Conservation (phyloP, 1,140 invertebrate genomes). For the Globodera ellingtonae region DNA sequence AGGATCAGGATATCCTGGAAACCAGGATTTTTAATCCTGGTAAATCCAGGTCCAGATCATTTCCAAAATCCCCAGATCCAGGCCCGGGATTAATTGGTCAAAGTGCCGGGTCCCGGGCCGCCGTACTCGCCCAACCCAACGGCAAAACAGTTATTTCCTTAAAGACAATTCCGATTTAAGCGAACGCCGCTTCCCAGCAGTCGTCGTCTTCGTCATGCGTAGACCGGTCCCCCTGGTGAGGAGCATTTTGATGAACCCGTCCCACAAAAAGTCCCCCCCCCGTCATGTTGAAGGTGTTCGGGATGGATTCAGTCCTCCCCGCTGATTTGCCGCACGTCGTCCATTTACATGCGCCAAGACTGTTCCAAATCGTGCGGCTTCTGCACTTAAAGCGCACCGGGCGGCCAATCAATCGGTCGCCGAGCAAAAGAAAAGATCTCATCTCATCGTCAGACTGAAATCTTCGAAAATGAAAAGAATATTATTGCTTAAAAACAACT, state of each 20-base stretch:
- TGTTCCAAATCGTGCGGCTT: slow-evolving; percentile 51
- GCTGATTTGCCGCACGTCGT: slow-evolving; percentile 48
- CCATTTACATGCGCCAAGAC: slow-evolving; percentile 60
- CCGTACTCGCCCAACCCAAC: too few relatives aligned
- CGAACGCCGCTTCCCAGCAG: slow-evolving; percentile 10
- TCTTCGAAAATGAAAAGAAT: not conserved
- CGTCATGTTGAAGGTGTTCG: slow-evolving; percentile 13
- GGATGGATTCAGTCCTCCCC: slow-evolving; percentile 52
- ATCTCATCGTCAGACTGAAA: slow-evolving; percentile 2
- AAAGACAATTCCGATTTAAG: not conserved
- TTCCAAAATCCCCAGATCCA: too few relatives aligned
- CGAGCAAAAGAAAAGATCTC: not conserved
- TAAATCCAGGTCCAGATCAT: too few relatives aligned
- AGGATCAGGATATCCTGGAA: too few relatives aligned
- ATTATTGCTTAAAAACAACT: not conserved
- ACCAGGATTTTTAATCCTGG: too few relatives aligned
- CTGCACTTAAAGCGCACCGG: slow-evolving; percentile 27
- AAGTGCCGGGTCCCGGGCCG: too few relatives aligned
- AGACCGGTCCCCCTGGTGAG: slow-evolving; percentile 56
- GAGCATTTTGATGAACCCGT: not conserved
- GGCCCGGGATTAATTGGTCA: too few relatives aligned
- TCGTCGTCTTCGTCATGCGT: slow-evolving; percentile 29
- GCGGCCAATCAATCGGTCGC: not conserved
- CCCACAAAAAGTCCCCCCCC: not conserved
- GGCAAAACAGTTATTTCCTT: not conserved